Conservation (phyloP, 2,113 vertebrate genomes). For the Boulengerochromis microlepis region DNA sequence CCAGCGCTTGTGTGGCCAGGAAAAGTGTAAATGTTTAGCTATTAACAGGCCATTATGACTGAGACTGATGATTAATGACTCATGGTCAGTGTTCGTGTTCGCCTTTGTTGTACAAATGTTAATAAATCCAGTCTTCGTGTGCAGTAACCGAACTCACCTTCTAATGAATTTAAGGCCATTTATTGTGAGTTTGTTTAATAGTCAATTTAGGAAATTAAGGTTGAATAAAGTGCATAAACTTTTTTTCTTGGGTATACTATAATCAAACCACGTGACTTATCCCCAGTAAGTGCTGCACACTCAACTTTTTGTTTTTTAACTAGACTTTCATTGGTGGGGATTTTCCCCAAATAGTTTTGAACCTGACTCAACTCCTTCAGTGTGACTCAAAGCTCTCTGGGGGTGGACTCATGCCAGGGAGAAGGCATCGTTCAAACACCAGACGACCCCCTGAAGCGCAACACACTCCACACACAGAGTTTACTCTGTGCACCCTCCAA, state of each 20-base stretch:
- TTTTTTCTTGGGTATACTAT: not conserved
- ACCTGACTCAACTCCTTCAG: constrained; percentile 27
- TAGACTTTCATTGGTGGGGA: not conserved
- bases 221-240: not conserved
- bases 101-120: not conserved
- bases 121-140: not conserved
- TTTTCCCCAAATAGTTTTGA: not conserved
- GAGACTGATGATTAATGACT: not conserved
- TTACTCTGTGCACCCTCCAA: not conserved
- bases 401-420: not conserved
- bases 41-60: not conserved
- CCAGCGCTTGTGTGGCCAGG: not conserved
- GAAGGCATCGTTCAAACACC: not conserved
- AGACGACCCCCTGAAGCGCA: not conserved
- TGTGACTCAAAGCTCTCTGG: constrained; percentile 15
- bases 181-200: not conserved
- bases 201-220: not conserved
- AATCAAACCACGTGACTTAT: not conserved
- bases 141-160: not conserved
- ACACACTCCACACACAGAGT: not conserved
- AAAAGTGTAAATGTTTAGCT: not conserved
- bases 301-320: not conserved
- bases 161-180: not conserved
- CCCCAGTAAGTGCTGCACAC: not conserved
- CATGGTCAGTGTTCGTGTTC: not conserved